Conservation (phyloP, 2,888 invertebrate genomes). For the Hirtodrosophila confusa region DNA sequence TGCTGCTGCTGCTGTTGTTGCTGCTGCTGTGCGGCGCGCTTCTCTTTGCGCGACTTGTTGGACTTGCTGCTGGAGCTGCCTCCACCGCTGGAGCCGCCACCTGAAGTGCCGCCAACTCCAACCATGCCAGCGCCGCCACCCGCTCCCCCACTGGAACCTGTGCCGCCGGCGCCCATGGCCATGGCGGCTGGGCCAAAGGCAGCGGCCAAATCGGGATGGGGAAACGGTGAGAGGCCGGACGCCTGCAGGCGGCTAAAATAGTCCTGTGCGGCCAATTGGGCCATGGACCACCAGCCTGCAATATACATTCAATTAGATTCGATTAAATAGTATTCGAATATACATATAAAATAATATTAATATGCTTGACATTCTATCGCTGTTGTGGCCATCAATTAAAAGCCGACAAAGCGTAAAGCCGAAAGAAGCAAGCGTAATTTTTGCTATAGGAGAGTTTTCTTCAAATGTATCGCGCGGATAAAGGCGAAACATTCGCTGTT, state of each 20-base stretch:
- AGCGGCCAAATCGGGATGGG: slow-evolving; percentile 87
- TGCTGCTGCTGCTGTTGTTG: slow-evolving; percentile 79
- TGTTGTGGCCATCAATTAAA: neutral
- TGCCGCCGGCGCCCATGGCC: slow-evolving; percentile 74
- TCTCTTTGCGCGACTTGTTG: slow-evolving; percentile 83
- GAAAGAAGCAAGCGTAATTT: slow-evolving; percentile 11
- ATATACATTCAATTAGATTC: slow-evolving; percentile 4
- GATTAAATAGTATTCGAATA: neutral
- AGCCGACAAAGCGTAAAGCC: slow-evolving; percentile 38
- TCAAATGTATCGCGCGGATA: slow-evolving; percentile 58
- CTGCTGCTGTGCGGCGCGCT: slow-evolving; percentile 81
- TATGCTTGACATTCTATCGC: slow-evolving; percentile 41
- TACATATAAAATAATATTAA: neutral
- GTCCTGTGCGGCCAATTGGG: slow-evolving; percentile 94
- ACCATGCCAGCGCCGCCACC: slow-evolving; percentile 70
- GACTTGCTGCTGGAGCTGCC: slow-evolving; percentile 79
- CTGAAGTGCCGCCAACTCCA: slow-evolving; percentile 81
- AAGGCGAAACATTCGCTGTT: slow-evolving; percentile 71
- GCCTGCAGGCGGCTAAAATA: slow-evolving; percentile 93
- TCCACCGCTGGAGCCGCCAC: slow-evolving; percentile 74
- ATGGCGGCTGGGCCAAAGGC: slow-evolving; percentile 85
- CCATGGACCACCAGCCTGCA: slow-evolving; percentile 96
- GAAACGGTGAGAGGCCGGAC: slow-evolving; percentile 90
- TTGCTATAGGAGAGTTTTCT: slow-evolving; percentile 75
- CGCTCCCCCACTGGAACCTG: slow-evolving; percentile 80